Evolutionary conservation across 2,113 vertebrate genomes (phyloP).

Genomic region (Phylloscopus trochiloides): DNA sequence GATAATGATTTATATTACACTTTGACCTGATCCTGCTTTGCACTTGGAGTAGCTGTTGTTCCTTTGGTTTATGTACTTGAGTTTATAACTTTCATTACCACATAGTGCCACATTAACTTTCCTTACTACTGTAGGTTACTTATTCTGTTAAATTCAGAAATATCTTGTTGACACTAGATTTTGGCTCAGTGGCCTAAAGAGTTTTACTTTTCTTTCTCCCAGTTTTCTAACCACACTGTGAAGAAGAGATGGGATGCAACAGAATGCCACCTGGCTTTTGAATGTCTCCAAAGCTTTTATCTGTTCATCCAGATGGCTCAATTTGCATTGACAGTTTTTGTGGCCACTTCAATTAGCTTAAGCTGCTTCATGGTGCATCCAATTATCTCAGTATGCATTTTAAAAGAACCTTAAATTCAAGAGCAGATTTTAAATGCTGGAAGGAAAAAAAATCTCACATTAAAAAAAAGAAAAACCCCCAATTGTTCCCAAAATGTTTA

Average conservation of each 20-base stretch:
- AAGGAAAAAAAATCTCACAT: neutral
- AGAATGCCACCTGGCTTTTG: constrained; percentile 55
- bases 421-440: neutral
- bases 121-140: neutral
- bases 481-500: neutral
- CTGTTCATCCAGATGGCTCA: constrained; percentile 66
- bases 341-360: constrained; percentile 62
- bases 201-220: constrained; percentile 7
- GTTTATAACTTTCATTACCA: neutral
- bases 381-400: constrained; percentile 33
- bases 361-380: constrained; percentile 32
- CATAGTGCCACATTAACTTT: neutral
- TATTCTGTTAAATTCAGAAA: neutral
- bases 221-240: neutral
- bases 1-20: neutral
- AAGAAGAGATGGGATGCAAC: neutral
- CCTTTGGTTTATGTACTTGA: neutral
- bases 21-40: neutral
- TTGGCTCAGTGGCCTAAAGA: neutral
- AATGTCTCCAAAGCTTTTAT: constrained; percentile 54
- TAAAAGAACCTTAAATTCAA: neutral
- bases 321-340: constrained; percentile 57
- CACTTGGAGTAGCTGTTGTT: neutral
- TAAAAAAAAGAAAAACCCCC: rapidly evolving
- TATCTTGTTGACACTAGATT: neutral